These are phyloP conservation scores for Genyomyrus donnyi DNA, from an alignment of 2,113 vertebrate genomes.

Conservation along the genomic window DNA sequence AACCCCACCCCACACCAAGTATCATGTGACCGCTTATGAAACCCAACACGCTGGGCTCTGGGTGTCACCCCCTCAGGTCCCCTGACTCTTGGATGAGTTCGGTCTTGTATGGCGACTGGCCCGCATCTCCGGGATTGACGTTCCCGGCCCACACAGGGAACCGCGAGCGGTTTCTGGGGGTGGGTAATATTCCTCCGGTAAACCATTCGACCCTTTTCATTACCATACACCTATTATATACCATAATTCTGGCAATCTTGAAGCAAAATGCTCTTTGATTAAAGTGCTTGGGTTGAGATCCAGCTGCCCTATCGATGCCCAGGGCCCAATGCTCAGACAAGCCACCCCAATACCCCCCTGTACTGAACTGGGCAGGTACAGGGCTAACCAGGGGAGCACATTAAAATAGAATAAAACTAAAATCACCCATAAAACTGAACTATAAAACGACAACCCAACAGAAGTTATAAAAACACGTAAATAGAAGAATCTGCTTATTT, in stretches of 20 bases:
- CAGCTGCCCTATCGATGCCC: not conserved
- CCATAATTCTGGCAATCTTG: not conserved
- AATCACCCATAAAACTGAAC: not conserved
- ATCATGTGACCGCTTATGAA: not conserved
- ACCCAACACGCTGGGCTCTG: not conserved
- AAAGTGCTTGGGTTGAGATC: not conserved
- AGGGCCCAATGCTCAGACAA: not conserved
- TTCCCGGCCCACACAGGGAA: not conserved
- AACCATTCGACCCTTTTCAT: not conserved
- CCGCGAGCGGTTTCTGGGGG: not conserved
- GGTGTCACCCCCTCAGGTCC: not conserved
- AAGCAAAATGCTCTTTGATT: not conserved
- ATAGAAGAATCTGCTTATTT: not conserved
- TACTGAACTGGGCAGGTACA: not conserved
- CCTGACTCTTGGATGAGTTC: constrained; percentile 22
- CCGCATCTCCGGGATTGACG: not conserved
- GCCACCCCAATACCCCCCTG: not conserved
- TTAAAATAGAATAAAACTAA: not conserved
- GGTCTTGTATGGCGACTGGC: constrained; percentile 26
- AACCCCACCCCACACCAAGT: not conserved
- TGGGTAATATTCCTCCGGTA: not conserved
- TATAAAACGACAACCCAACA: not conserved
- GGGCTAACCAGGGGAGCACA: not conserved
- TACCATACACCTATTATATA: not conserved
- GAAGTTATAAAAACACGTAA: not conserved